Conservation (phyloP, 1,140 invertebrate genomes). For the Babylonia areolata region DNA sequence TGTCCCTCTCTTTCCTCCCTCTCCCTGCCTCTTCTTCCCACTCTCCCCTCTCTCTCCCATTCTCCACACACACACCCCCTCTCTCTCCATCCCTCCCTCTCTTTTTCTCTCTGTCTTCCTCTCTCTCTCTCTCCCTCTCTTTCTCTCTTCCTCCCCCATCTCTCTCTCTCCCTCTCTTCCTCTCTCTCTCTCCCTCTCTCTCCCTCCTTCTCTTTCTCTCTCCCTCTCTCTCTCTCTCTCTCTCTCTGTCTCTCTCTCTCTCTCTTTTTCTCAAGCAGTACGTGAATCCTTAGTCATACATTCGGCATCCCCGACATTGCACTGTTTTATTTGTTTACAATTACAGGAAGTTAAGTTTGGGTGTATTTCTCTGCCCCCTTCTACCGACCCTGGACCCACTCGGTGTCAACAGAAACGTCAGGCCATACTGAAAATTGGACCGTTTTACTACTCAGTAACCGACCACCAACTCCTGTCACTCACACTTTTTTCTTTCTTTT, state of each 20-base stretch:
- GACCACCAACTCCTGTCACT: too few relatives aligned
- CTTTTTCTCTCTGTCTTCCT: conserved; percentile 3
- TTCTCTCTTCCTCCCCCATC: neutral
- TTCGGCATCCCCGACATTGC: too few relatives aligned
- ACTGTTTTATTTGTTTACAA: too few relatives aligned
- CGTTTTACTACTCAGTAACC: too few relatives aligned
- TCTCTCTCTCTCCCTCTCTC: neutral
- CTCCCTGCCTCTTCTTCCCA: neutral
- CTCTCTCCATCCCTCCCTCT: neutral
- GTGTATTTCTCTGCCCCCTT: too few relatives aligned
- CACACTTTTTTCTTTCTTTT: too few relatives aligned
- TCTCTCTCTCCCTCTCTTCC: neutral
- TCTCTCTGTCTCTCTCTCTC: conserved; percentile 5
- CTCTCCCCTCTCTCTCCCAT: neutral
- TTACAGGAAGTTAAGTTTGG: too few relatives aligned
- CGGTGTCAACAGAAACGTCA: too few relatives aligned
- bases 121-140: neutral
- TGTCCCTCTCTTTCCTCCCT: neutral
- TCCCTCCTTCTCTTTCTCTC: neutral
- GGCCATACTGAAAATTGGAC: too few relatives aligned
- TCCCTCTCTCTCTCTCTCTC: neutral
- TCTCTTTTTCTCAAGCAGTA: too few relatives aligned
- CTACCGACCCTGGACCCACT: too few relatives aligned
- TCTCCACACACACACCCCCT: neutral
- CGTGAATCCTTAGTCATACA: too few relatives aligned